Base-by-base conservation (phyloP, 2,797 vertebrate genomes). In the Trichosurus vulpecula region DNA sequence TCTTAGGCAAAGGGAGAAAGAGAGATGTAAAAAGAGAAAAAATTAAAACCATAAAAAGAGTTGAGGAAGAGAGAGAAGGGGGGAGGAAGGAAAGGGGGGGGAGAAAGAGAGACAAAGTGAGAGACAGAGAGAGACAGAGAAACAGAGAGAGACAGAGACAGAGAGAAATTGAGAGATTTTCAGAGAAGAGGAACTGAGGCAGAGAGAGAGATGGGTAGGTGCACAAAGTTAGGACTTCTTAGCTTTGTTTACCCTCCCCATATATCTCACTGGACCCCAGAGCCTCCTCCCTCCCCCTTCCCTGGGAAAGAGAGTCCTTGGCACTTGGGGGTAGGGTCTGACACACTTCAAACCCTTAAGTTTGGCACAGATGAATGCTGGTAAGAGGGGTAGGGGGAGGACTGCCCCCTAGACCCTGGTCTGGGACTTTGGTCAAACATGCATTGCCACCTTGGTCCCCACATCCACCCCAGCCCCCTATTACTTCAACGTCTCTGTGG, bases 381-480 rank as follows among this genome's bases (percentile, higher is more conserved):
- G 81, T 95, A 95, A 93, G 92, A 95, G 91, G 91, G 90, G 94
- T 66, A 93, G 98, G 97, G 98, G 57, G 94, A 94, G 96, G 93
- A 94, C 93, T 97, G 90, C 94, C 92, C 96, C 92, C 90, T 56
- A 96, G 94, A 96, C 91, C 92, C 92, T 58, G 53, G 91, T 4
- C 51, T 94, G 97, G 96, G 94, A 92, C 96, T 96, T 95, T 96
- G 96, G 97, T 97, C 94, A 97, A 96, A 96, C 97, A 96, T 93
- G 97, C 95, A 91, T 53, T 66, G 95, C 96, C 95, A 96, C 92
- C 89, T 22, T n/a, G 58, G 87, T 91, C 93, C 93, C 91, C 94
- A 92, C 8, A 12, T 56, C 93, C 91, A 92, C 0, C 0, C 13
- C 74, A 90, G 55, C 3, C 1, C 31, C 31, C 58, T 90, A 47